A percentile compares a stretch with the other conserved stretches of the same genome.
These are phyloP conservation scores for Corydoras sp. DNA, from an alignment of 2,113 vertebrate genomes.

Conservation along the genomic window DNA sequence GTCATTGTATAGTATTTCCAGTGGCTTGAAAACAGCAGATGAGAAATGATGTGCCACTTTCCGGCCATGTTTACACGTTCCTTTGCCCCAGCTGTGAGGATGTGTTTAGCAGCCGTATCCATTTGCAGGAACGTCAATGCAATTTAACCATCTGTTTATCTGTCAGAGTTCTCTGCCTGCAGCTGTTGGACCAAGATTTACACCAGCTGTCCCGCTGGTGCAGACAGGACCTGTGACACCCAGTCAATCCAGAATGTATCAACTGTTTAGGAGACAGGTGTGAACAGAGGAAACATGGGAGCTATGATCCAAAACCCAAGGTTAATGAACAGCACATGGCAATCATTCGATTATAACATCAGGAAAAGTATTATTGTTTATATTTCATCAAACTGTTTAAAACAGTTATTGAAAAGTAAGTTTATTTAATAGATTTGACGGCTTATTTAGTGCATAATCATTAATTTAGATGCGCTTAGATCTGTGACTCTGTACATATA, in stretches of 20 bases:
- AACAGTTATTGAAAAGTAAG: not conserved
- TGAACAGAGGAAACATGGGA: not conserved
- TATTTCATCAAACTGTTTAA: not conserved
- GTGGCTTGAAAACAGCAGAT: not conserved
- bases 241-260: conserved; percentile 6
- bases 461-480: too few relatives aligned
- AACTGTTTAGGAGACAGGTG: conserved; percentile 15
- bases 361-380: too few relatives aligned
- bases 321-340: not conserved
- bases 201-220: conserved; percentile 30
- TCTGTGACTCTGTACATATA: too few relatives aligned
- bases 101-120: conserved; percentile 22
- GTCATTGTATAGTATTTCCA: conserved; percentile 1
- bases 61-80: not conserved
- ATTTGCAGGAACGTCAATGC: conserved; percentile 13
- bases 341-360: not conserved
- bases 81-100: conserved; percentile 17
- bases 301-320: not conserved
- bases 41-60: conserved; percentile 5
- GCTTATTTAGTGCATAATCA: too few relatives aligned
- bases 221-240: conserved; percentile 3
- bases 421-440: too few relatives aligned
- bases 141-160: conserved; percentile 26
- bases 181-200: conserved; percentile 17
- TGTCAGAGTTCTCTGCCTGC: conserved; percentile 21